Percentiles rank a stretch among this genome's conserved stretches.
These are phyloP conservation scores for Gallinago jamesoni DNA, from an alignment of 2,113 vertebrate genomes.

Conservation along the genomic window DNA sequence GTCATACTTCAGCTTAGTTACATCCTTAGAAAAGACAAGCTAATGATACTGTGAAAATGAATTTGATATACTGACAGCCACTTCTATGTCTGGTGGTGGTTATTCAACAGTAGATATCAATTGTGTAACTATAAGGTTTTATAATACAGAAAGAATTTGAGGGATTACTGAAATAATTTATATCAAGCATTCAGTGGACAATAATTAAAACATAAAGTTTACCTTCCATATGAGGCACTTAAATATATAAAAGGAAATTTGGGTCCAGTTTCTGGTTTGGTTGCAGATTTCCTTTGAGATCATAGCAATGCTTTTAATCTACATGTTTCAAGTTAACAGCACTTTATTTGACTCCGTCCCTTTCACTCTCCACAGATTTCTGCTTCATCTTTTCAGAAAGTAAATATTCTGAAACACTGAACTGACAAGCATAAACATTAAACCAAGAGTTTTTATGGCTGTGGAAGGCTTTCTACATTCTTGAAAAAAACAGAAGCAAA, in stretches of 20 bases:
- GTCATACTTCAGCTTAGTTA: neutral
- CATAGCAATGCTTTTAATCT: neutral
- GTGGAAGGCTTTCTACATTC: neutral
- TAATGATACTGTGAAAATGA: neutral
- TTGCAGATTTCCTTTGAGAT: neutral
- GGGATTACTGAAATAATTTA: neutral
- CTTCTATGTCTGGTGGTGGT: neutral
- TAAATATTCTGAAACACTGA: neutral
- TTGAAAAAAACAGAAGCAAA: neutral
- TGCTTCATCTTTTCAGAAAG: neutral
- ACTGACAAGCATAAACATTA: neutral
- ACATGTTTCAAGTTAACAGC: neutral
- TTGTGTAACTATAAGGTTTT: neutral
- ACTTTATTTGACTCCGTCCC: neutral
- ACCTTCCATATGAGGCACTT: neutral
- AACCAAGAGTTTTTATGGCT: neutral
- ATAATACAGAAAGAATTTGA: neutral
- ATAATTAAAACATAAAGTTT: neutral
- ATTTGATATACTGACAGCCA: neutral
- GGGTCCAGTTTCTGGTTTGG: neutral
- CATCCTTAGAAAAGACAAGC: neutral
- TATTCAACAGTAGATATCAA: neutral
- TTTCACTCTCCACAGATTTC: neutral
- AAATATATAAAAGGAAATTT: neutral
- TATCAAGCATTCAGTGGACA: neutral